Conservation (phyloP, 2,888 invertebrate genomes). For the Zaprionus lineosus region DNA sequence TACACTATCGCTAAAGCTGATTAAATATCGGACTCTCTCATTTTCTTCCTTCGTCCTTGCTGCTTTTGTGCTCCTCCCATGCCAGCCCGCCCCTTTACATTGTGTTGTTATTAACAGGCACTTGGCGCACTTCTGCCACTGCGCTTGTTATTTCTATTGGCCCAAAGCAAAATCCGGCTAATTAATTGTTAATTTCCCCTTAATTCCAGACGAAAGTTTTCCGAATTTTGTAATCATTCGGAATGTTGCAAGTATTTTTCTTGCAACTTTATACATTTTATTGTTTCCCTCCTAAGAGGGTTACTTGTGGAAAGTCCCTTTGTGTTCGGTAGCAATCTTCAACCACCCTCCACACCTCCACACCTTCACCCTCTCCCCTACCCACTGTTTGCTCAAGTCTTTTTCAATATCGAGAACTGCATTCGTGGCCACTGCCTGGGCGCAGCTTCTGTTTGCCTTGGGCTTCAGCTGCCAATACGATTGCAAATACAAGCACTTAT, state of each 20-base stretch:
- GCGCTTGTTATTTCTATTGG: too few relatives aligned
- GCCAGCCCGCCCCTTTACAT: too few relatives aligned
- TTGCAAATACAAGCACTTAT: slow-evolving; percentile 27
- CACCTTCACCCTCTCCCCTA: background rate
- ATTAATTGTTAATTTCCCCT: slow-evolving; percentile 28
- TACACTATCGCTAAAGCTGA: slow-evolving; percentile 10
- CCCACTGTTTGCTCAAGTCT: background rate
- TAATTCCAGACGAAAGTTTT: background rate
- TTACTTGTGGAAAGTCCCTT: too few relatives aligned
- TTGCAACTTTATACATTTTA: too few relatives aligned
- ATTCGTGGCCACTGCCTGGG: background rate
- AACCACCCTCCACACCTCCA: background rate
- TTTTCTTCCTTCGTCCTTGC: slow-evolving; percentile 2
- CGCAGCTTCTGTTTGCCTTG: slow-evolving; percentile 50
- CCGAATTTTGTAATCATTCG: too few relatives aligned
- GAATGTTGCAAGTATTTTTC: too few relatives aligned
- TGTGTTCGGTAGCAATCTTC: too few relatives aligned
- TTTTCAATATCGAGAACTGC: slow-evolving; percentile 40
- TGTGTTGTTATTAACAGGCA: slow-evolving; percentile 27
- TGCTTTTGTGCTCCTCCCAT: too few relatives aligned
- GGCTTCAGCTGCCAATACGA: slow-evolving; percentile 39
- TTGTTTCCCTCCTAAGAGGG: too few relatives aligned
- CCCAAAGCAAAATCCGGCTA: slow-evolving; percentile 4
- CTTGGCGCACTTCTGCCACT: background rate
- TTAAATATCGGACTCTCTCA: slow-evolving; percentile 34